Conservation (phyloP, 1,140 invertebrate genomes). For the Drosophila serrata region DNA sequence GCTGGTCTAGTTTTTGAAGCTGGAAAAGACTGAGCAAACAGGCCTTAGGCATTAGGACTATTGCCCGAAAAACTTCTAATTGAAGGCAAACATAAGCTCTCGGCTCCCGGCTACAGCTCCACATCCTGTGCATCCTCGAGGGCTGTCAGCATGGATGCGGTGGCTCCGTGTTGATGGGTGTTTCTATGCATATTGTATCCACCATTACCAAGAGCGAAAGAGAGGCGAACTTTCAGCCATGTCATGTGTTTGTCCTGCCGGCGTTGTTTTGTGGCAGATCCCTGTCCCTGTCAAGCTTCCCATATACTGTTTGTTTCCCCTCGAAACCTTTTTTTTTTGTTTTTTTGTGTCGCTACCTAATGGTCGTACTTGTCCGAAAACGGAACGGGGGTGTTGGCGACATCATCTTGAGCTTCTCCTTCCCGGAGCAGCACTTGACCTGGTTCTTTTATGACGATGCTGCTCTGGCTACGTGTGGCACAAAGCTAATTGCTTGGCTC, state of each 20-base stretch:
- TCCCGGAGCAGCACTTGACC: constrained; percentile 72
- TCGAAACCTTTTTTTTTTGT: constrained; percentile 2
- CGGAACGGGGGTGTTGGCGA: constrained; percentile 26
- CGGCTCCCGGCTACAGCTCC: constrained; percentile 4
- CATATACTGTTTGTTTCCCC: constrained; percentile 6
- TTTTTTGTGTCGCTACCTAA: constrained; percentile 65
- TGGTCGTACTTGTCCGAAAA: constrained; percentile 68
- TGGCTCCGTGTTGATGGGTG: constrained; percentile 29
- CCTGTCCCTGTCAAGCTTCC: neutral
- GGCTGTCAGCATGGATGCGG: neutral
- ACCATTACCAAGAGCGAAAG: constrained; percentile 9
- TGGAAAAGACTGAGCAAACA: constrained; percentile 50
- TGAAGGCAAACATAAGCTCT: constrained; percentile 75
- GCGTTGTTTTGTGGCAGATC: constrained; percentile 10
- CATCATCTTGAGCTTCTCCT: constrained; percentile 40
- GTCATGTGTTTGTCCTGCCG: constrained; percentile 51
- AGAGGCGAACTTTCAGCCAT: constrained; percentile 52
- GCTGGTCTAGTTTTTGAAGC: constrained; percentile 40
- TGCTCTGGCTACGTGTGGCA: constrained; percentile 47
- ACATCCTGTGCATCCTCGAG: constrained; percentile 1
- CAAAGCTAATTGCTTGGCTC: constrained; percentile 61
- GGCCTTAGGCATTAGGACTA: constrained; percentile 41
- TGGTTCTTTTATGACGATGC: constrained; percentile 36
- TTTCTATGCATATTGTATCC: constrained; percentile 37
- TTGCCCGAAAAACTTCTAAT: constrained; percentile 70